A percentile compares a stretch with the other conserved stretches of the same genome.
Conservation (phyloP, 2,888 invertebrate genomes). For the Cerastis leucographa region DNA sequence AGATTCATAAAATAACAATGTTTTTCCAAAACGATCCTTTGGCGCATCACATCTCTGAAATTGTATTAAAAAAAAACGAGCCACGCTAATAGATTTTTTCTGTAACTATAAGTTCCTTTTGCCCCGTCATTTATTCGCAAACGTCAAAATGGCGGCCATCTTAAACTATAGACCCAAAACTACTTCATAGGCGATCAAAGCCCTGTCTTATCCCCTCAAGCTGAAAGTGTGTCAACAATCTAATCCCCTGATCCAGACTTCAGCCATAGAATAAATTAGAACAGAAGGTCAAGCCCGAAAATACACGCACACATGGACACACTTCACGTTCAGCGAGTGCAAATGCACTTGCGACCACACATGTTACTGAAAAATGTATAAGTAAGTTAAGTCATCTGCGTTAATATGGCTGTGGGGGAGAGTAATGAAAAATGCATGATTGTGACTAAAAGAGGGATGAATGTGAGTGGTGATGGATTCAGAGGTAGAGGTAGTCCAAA, state of each 20-base stretch:
- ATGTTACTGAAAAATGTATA: not conserved
- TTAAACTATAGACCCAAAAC: constrained; percentile 31
- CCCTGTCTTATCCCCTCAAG: constrained; percentile 9
- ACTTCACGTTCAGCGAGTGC: not conserved
- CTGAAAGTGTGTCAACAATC: constrained; percentile 50
- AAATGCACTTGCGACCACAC: not conserved
- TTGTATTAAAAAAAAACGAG: no score
- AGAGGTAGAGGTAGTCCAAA: not conserved
- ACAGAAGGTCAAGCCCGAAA: not conserved
- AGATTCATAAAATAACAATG: not conserved
- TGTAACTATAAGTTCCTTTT: not conserved
- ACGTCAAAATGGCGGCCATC: not conserved
- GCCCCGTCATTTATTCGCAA: not conserved
- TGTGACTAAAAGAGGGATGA: not conserved
- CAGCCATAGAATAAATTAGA: not conserved
- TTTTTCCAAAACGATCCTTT: no score
- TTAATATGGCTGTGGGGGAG: no score
- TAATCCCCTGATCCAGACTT: constrained; percentile 39
- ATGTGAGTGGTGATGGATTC: not conserved
- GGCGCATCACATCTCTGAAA: no score
- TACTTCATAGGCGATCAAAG: constrained; percentile 28
- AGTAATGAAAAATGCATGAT: not conserved
- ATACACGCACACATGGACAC: not conserved
- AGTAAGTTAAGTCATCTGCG: not conserved
- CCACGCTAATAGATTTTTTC: not conserved